Base-by-base conservation (phyloP, 1,140 invertebrate species). In the Cryptotermes secundus region DNA sequence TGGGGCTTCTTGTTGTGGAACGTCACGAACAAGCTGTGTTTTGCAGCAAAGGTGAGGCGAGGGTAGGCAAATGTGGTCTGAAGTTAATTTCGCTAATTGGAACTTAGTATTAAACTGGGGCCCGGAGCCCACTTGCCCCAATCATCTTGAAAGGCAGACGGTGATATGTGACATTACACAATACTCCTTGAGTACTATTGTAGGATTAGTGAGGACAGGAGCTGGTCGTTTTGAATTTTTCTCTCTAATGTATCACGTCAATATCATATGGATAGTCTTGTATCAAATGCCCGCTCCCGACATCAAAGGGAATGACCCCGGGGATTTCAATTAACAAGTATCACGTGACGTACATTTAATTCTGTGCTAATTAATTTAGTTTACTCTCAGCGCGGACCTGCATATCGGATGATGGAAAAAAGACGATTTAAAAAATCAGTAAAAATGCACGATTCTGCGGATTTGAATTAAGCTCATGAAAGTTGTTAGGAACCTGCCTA, bases 241-340 rank as follows among this genome's bases (percentile, higher is more conserved):
- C 59, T 72, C n/a, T 72, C 6, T 72, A 7, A 31, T 72, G 31
- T 0, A 7, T 10, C 31, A 14, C 1, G n/a, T 16, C 4, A 16
- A n/a, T 72, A 72, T 72, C 31, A 72, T 72, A 72, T 72, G n/a
- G n/a, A 72, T 72, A 72, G n/a, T 72, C 59, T 72, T 31, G 59
- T n/a, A 72, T 31, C 31, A 72, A 72, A n/a, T 31, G 59, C 2
- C n/a, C 59, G 26, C 6, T 1, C 59, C 31, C 14, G 0, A 72
- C 59, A 72, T 72, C 59, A 72, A 72, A 72, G 59, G 59, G 1
- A 31, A 31, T 72, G 31, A 72, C 59, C 59, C 31, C 59, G 59
- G 59, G 59, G 59, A 65, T 31, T 72, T 72, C n/a, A 72, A n/a
- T 72, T 72, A 72, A 72, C 59, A 3, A 72, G 26, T 31, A n/a